phyloP scores from a whole-genome alignment of 2,113 vertebrate genomes.

The Hylia prasina region DNA sequence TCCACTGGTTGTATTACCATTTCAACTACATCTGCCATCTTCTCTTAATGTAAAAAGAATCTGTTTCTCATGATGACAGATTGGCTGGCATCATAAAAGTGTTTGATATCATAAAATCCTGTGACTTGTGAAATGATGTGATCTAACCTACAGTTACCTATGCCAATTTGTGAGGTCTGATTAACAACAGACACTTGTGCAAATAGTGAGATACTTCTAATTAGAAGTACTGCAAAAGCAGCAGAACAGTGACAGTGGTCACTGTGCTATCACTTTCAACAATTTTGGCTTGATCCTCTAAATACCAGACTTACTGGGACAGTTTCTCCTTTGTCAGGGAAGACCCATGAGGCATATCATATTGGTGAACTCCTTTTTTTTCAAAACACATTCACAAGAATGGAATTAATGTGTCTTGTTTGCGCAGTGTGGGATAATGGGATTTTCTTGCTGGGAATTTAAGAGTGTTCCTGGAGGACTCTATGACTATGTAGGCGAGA shows the following conservation, averaged over 20 bases:
- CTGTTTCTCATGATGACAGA: conserved; percentile 63
- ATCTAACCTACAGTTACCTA: conserved; percentile 35
- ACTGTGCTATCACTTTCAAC: neutral
- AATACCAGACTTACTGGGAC: neutral
- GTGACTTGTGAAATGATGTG: conserved; percentile 45
- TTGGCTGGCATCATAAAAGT: conserved; percentile 41
- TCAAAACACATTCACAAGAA: neutral
- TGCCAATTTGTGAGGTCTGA: conserved; percentile 18
- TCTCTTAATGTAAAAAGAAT: conserved; percentile 18
- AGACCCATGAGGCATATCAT: neutral
- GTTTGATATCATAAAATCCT: conserved; percentile 60
- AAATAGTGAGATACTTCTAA: neutral
- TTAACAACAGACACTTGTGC: conserved; percentile 14
- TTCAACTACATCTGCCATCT: conserved; percentile 1
- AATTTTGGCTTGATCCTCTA: neutral
- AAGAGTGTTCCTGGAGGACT: neutral
- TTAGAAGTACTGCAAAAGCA: neutral
- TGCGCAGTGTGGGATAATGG: neutral
- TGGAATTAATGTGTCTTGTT: neutral
- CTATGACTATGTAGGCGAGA: neutral
- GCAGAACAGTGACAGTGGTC: neutral
- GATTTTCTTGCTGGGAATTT: neutral
- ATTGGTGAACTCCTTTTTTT: neutral
- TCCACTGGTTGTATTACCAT: neutral
- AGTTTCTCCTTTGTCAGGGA: neutral